A percentile compares a stretch with the other conserved stretches of the same genome.
Evolutionary conservation across 1,140 invertebrate genomes (phyloP).

Genomic region (Caerostris darwini): DNA sequence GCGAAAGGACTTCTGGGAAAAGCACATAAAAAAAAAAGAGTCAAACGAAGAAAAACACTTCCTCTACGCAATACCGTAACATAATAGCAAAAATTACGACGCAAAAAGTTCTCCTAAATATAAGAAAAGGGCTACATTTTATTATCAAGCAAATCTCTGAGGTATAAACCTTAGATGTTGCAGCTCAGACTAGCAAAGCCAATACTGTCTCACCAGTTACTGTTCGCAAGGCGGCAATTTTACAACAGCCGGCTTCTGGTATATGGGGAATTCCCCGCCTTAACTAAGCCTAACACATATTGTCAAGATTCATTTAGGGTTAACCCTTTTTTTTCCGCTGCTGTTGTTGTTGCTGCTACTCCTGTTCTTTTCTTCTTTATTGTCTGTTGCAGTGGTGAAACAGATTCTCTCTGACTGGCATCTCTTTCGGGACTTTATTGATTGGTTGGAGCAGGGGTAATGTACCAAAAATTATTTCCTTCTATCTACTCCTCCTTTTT

Average conservation of each 20-base stretch:
- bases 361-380: neutral
- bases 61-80: neutral
- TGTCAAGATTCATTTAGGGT: neutral
- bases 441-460: neutral
- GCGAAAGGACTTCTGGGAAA: neutral
- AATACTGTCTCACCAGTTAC: neutral
- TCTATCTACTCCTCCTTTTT: neutral
- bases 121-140: neutral
- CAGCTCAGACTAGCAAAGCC: neutral
- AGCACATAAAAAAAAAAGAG: neutral
- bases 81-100: slow-evolving; percentile 1
- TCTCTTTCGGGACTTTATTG: neutral
- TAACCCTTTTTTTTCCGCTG: neutral
- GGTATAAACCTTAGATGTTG: neutral
- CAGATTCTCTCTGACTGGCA: neutral
- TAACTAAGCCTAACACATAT: neutral
- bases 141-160: neutral
- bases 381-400: neutral
- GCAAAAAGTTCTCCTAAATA: slow-evolving; percentile 22
- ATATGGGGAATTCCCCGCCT: neutral
- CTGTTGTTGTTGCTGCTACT: too few relatives aligned
- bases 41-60: neutral
- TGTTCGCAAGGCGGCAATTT: neutral
- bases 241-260: neutral
- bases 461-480: neutral